Evolutionary conservation across 2,888 invertebrate species (phyloP).

Genomic region (Perithous albicinctus): DNA sequence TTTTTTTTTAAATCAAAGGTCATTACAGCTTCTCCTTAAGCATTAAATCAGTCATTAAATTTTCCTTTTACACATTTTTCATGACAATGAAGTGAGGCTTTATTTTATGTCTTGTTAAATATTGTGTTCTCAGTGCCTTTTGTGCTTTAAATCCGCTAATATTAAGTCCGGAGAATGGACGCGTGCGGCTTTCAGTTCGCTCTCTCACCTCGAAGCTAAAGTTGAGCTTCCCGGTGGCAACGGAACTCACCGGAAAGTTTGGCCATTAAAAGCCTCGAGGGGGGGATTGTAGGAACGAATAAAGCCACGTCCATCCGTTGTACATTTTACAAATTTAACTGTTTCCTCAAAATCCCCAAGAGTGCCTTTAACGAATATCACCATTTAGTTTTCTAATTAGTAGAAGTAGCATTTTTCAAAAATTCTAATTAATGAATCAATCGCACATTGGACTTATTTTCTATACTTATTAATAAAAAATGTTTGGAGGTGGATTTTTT

Average conservation of each 20-base stretch:
- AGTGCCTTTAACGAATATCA: not conserved
- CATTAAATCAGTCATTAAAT: not conserved
- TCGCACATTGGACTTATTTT: too few relatives aligned
- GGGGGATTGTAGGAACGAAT: slow-evolving; percentile 17
- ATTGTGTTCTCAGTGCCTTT: slow-evolving; percentile 1
- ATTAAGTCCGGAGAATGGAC: slow-evolving; percentile 21
- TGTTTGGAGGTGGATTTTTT: too few relatives aligned
- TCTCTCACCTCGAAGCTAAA: slow-evolving; percentile 24
- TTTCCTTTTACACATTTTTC: not conserved
- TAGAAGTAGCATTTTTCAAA: too few relatives aligned
- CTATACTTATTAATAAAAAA: too few relatives aligned
- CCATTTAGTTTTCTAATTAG: not conserved
- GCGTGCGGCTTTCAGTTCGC: slow-evolving; percentile 7
- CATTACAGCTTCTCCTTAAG: too few relatives aligned
- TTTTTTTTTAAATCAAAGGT: too few relatives aligned
- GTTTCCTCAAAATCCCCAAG: not conserved
- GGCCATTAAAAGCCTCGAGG: slow-evolving; percentile 39
- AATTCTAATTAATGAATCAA: too few relatives aligned
- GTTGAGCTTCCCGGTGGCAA: slow-evolving; percentile 12
- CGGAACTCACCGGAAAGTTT: slow-evolving; percentile 35
- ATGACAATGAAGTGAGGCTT: not conserved
- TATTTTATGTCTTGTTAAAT: not conserved
- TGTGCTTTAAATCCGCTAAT: slow-evolving; percentile 23
- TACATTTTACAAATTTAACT: slow-evolving; percentile 7
- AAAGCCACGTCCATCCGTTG: slow-evolving; percentile 1